phyloP scores from a whole-genome alignment of 92 coral and sea anemone genomes.

The Muricea muricata region DNA sequence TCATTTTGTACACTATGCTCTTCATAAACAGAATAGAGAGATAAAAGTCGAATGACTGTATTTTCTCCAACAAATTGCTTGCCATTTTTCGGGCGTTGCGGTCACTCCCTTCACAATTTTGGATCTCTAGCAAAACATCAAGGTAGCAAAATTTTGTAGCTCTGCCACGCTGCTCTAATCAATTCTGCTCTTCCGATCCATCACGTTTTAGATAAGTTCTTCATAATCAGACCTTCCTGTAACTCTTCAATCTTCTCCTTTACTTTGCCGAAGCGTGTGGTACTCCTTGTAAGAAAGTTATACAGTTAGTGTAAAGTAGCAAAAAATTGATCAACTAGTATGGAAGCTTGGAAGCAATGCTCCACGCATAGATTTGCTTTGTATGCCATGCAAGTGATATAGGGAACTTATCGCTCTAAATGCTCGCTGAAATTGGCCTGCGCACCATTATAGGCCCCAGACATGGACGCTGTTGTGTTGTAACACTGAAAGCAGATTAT shows the following conservation, averaged over 20 bases:
- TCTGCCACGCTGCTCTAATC: slow-evolving; percentile 19
- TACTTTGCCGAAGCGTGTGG: slow-evolving; percentile 34
- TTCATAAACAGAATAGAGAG: slow-evolving; percentile 20
- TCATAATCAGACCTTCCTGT: slow-evolving; percentile 30
- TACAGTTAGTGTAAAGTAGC: slow-evolving; percentile 11
- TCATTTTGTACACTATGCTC: slow-evolving; percentile 28
- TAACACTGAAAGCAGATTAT: neutral
- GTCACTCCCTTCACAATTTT: slow-evolving; percentile 22
- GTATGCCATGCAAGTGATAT: slow-evolving; percentile 17
- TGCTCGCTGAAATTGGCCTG: neutral
- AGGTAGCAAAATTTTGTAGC: slow-evolving; percentile 22
- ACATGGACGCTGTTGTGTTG: slow-evolving; percentile 1
- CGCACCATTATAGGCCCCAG: neutral
- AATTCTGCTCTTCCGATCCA: slow-evolving; percentile 37
- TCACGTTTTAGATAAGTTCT: slow-evolving; percentile 28
- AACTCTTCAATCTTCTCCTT: slow-evolving; percentile 26
- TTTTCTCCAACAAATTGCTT: neutral
- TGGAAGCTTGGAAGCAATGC: slow-evolving; percentile 17
- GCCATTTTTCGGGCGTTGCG: slow-evolving; percentile 13
- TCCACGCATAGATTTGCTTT: slow-evolving; percentile 17
- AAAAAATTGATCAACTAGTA: slow-evolving; percentile 1
- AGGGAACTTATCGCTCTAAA: slow-evolving; percentile 7
- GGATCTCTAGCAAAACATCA: neutral
- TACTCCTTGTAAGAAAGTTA: slow-evolving; percentile 36
- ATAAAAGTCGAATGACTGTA: slow-evolving; percentile 30